These are phyloP conservation scores for Nemopilema nomurai DNA, from an alignment of 30 jellyfish, hydroid and myxozoan species.

Conservation along the genomic window DNA sequence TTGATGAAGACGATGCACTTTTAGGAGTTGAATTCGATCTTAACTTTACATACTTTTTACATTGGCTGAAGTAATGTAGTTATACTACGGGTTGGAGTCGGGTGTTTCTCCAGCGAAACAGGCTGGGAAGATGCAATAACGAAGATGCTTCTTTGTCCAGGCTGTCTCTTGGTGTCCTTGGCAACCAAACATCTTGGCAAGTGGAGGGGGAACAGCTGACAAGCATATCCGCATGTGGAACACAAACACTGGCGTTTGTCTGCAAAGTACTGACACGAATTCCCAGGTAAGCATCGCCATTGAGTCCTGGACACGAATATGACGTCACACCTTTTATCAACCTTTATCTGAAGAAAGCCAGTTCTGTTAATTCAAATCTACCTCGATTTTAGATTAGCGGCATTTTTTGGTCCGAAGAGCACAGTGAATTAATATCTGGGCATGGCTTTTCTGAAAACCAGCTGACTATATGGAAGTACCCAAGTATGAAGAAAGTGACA, in stretches of 20 bases:
- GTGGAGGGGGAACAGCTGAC: slow-evolving; percentile 99
- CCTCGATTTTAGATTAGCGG: slow-evolving; percentile 75
- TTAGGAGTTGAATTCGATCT: too few species aligned
- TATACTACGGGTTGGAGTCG: too few species aligned
- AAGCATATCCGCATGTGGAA: slow-evolving; percentile 86
- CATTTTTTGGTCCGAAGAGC: slow-evolving; percentile 89
- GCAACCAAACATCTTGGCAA: slow-evolving; percentile 86
- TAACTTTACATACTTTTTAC: too few species aligned
- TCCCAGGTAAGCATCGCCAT: slow-evolving; percentile 65
- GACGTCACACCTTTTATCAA: not conserved
- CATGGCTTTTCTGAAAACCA: slow-evolving; percentile 83
- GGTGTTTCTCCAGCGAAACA: too few species aligned
- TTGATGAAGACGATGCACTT: too few species aligned
- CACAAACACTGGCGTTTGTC: slow-evolving; percentile 77
- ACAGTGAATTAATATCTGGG: slow-evolving; percentile 80
- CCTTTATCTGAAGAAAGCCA: not conserved
- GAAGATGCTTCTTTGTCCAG: slow-evolving; percentile 46
- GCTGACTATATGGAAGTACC: slow-evolving; percentile 89
- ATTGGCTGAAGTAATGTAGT: too few species aligned
- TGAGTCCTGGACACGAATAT: too few species aligned
- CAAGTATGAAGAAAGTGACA: slow-evolving; percentile 83
- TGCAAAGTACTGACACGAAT: slow-evolving; percentile 83
- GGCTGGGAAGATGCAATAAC: too few species aligned
- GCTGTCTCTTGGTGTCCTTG: slow-evolving; percentile 99
- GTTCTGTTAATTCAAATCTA: not conserved